Conservation (phyloP, 2,113 vertebrate species). For the Gorsachius goisagi region DNA sequence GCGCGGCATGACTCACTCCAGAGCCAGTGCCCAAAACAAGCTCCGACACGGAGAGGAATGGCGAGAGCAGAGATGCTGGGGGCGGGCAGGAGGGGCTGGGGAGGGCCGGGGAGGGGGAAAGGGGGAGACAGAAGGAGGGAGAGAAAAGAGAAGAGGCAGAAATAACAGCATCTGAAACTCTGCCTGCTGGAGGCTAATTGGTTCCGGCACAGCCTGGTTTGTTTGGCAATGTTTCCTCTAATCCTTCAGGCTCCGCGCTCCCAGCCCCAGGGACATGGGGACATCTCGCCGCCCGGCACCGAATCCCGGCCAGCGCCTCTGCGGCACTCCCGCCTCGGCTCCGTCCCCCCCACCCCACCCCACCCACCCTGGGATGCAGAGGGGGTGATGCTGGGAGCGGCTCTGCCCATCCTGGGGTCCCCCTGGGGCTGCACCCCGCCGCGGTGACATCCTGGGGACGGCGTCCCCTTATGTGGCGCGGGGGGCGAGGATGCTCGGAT, state of each 20-base stretch:
- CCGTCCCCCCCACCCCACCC: background rate
- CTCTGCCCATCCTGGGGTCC: background rate
- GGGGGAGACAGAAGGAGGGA: conserved; percentile 23
- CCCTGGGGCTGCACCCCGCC: background rate
- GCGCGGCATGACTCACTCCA: conserved; percentile 59
- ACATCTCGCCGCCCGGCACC: background rate
- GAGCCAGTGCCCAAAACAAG: conserved; percentile 69
- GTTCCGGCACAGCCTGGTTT: conserved; percentile 74
- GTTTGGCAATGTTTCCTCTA: conserved; percentile 65
- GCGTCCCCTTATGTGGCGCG: background rate
- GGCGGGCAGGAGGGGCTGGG: conserved; percentile 32
- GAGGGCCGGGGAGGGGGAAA: conserved; percentile 7
- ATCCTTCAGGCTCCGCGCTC: conserved; percentile 56
- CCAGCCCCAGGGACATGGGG: conserved; percentile 38
- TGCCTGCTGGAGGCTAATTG: conserved; percentile 73
- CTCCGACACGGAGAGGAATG: conserved; percentile 63
- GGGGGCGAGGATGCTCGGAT: background rate
- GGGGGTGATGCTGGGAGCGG: background rate
- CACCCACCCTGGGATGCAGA: background rate
- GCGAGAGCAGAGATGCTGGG: conserved; percentile 36
- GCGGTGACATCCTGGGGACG: background rate
- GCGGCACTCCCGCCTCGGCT: background rate
- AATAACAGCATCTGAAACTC: conserved; percentile 71
- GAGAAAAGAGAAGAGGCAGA: conserved; percentile 43
- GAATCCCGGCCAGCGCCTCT: background rate